Conservation (phyloP, 1,140 invertebrate genomes). For the Drosophila paulistorum region DNA sequence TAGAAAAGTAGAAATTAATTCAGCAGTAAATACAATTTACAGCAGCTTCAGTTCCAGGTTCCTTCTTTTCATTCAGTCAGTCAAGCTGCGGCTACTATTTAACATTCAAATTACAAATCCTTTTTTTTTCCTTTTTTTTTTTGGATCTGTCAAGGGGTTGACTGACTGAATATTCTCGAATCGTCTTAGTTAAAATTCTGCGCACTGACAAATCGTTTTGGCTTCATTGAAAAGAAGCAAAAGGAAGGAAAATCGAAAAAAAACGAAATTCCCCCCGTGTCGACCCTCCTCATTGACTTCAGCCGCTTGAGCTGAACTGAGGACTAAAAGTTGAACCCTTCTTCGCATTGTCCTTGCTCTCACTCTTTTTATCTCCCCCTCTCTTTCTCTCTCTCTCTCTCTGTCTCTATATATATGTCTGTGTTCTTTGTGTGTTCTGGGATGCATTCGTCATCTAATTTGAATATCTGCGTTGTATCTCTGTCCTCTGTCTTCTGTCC, state of each 20-base stretch:
- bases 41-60: slow-evolving; percentile 15
- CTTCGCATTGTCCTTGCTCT: slow-evolving; percentile 39
- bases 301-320: slow-evolving; percentile 58
- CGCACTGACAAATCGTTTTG: slow-evolving; percentile 57
- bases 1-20: slow-evolving; percentile 71
- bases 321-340: slow-evolving; percentile 1
- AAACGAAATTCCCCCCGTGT: background rate
- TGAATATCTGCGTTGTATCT: slow-evolving; percentile 55
- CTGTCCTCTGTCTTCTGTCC: slow-evolving; percentile 35
- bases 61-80: background rate
- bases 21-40: slow-evolving; percentile 77
- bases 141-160: slow-evolving; percentile 21
- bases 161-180: slow-evolving; percentile 10
- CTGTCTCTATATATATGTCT: too few species aligned
- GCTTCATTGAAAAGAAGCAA: background rate
- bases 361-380: slow-evolving; percentile 16
- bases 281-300: slow-evolving; percentile 62
- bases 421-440: slow-evolving; percentile 21
- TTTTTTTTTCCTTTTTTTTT: slow-evolving; percentile 20
- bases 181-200: slow-evolving; percentile 40
- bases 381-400: too few species aligned
- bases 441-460: slow-evolving; percentile 54
- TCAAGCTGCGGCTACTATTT: slow-evolving; percentile 57
- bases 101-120: slow-evolving; percentile 82
- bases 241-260: background rate